Conservation (phyloP, 2,888 invertebrate species). For the Scaptomyza tumidula region DNA sequence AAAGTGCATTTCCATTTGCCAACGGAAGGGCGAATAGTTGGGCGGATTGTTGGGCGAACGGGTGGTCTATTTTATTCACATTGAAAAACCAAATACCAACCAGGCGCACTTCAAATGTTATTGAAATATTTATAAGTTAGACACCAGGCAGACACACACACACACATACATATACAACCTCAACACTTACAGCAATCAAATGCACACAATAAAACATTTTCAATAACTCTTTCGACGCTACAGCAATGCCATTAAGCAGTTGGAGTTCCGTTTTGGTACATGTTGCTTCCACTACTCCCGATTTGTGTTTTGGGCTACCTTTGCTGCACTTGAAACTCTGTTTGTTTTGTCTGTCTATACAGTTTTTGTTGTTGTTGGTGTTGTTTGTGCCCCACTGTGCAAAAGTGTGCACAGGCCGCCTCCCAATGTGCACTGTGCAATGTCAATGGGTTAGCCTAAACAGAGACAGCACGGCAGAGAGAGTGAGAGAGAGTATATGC, state of each 20-base stretch:
- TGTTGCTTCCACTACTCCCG: constrained; percentile 42
- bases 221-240: constrained; percentile 77
- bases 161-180: constrained; percentile 39
- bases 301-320: constrained; percentile 44
- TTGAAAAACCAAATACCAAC: constrained; percentile 28
- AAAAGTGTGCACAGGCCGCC: constrained; percentile 51
- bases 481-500: constrained; percentile 11
- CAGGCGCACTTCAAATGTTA: constrained; percentile 74
- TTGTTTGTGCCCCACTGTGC: constrained; percentile 74
- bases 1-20: constrained; percentile 76
- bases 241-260: constrained; percentile 66
- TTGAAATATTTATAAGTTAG: constrained; percentile 81
- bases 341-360: constrained; percentile 26
- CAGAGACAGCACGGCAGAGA: constrained; percentile 7
- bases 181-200: constrained; percentile 78
- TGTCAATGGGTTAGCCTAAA: constrained; percentile 33
- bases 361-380: constrained; percentile 25
- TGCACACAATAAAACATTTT: constrained; percentile 81
- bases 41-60: background rate
- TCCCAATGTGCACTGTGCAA: constrained; percentile 59
- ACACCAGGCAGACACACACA: constrained; percentile 54
- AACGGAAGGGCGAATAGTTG: constrained; percentile 1
- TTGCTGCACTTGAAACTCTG: constrained; percentile 54
- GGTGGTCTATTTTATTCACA: constrained; percentile 4
- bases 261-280: constrained; percentile 15